Conservation (phyloP, 2,797 vertebrate species). For the Podarcis siculus region DNA sequence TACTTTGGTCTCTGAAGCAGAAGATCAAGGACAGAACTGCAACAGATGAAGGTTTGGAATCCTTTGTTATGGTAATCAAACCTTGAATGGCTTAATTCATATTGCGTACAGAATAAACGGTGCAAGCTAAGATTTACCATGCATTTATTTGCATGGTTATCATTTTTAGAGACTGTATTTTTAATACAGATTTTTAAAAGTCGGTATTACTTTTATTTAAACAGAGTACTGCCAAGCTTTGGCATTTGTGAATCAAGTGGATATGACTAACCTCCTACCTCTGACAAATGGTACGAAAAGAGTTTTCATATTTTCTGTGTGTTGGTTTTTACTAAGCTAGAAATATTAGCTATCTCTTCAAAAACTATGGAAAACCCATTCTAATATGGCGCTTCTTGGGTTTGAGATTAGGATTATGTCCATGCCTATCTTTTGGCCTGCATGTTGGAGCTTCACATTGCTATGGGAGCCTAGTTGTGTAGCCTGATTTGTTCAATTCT, state of each 20-base stretch:
- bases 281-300: constrained; percentile 69
- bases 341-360: background rate
- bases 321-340: background rate
- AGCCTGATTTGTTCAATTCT: background rate
- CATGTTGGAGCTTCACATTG: background rate
- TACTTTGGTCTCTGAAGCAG: constrained; percentile 80
- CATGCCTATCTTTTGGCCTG: background rate
- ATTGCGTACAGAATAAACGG: too few species aligned
- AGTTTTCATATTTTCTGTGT: constrained; percentile 15
- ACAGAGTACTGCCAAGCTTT: constrained; percentile 79
- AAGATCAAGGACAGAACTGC: constrained; percentile 85
- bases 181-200: background rate
- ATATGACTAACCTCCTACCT: constrained; percentile 61
- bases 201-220: constrained; percentile 44
- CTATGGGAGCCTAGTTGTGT: background rate
- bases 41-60: constrained; percentile 84
- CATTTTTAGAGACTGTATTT: background rate
- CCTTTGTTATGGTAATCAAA: background rate
- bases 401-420: background rate
- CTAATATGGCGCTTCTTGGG: background rate
- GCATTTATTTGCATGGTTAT: background rate
- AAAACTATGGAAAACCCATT: background rate
- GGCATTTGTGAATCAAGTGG: constrained; percentile 74
- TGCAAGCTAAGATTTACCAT: too few species aligned
- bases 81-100: background rate